Evolutionary conservation across 2,888 invertebrate species (phyloP).

Genomic region (Mesorhabditis belari): DNA sequence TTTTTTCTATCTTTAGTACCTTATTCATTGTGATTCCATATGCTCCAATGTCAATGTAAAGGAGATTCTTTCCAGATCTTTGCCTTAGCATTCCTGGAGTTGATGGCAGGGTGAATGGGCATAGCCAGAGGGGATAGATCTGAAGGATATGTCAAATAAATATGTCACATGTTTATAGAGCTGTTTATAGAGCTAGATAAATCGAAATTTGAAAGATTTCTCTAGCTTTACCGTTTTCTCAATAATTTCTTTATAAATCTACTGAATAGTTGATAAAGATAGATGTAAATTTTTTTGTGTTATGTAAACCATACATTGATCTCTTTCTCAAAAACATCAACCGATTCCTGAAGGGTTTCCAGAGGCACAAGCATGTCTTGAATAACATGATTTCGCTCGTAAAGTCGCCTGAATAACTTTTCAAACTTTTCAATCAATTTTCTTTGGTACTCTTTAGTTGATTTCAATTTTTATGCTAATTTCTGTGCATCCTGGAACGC

Average conservation of each 20-base stretch:
- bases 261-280: no score
- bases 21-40: conserved; percentile 67
- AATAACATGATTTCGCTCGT: conserved; percentile 71
- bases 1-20: not conserved
- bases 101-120: conserved; percentile 68
- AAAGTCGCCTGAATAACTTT: conserved; percentile 60
- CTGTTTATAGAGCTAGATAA: no score
- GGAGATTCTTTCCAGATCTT: conserved; percentile 56
- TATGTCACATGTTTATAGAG: no score
- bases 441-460: no score
- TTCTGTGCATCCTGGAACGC: no score
- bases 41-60: conserved; percentile 75
- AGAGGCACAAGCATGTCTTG: conserved; percentile 76
- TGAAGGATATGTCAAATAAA: conserved; percentile 9
- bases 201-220: no score
- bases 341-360: conserved; percentile 61
- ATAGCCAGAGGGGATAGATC: conserved; percentile 75
- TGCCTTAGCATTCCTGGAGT: conserved; percentile 70
- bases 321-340: conserved; percentile 66
- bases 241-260: no score
- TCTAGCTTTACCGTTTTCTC: no score
- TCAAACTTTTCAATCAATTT: no score
- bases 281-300: not conserved
- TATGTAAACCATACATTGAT: conserved; percentile 59
- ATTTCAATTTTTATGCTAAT: no score